Evolutionary conservation across 2,113 vertebrate genomes (phyloP).

Genomic region (Otocyon megalotis): DNA sequence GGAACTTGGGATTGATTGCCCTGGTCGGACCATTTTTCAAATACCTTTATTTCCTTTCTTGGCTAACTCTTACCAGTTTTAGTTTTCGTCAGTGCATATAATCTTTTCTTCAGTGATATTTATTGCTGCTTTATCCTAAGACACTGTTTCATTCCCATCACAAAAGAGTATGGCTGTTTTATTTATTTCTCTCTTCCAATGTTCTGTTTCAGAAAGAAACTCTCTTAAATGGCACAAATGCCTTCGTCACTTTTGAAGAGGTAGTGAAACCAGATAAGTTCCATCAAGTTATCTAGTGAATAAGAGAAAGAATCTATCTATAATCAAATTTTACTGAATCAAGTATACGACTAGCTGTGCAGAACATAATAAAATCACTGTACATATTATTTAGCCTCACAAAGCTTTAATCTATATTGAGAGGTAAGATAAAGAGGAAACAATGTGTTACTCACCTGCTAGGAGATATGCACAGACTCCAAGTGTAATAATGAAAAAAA

Average conservation of each 20-base stretch:
- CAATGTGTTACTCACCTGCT: no score
- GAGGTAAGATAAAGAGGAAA: neutral
- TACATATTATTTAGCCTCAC: fast-evolving
- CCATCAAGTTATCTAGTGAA: neutral
- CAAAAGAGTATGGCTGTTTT: neutral
- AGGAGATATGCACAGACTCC: no score
- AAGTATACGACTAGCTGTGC: neutral
- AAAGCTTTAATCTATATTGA: neutral
- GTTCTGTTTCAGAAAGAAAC: constrained; percentile 25
- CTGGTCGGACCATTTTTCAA: neutral
- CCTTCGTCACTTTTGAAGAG: neutral
- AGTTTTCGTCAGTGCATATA: neutral
- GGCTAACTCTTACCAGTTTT: neutral
- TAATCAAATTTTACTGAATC: neutral
- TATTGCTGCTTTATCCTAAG: neutral
- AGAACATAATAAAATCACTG: no score
- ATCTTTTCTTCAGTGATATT: neutral
- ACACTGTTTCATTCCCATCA: neutral
- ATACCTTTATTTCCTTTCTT: neutral
- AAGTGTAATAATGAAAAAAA: neutral
- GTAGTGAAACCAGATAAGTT: neutral
- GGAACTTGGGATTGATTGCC: neutral
- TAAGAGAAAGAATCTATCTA: neutral
- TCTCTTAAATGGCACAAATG: neutral
- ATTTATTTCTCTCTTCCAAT: neutral